Conservation (phyloP, 2,888 invertebrate genomes). For the Graphium colonna region DNA sequence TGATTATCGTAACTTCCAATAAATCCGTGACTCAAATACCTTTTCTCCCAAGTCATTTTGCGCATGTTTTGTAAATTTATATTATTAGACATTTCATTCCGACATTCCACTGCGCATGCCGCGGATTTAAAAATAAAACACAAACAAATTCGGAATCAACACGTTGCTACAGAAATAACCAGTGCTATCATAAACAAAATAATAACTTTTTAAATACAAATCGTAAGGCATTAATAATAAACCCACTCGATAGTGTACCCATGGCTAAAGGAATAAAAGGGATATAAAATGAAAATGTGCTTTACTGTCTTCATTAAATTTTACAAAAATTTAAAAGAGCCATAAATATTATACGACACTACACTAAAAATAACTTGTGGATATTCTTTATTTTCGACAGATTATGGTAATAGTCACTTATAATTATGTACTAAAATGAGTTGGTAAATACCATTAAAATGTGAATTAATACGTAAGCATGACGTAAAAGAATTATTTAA, state of each 20-base stretch:
- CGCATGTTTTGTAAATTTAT: slow-evolving; percentile 11
- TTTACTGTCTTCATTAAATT: background rate
- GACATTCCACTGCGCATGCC: slow-evolving; percentile 17
- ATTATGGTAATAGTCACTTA: no score
- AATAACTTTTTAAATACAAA: slow-evolving; percentile 21
- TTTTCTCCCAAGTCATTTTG: slow-evolving; percentile 1
- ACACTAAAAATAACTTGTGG: no score
- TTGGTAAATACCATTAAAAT: no score
- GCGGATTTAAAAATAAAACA: slow-evolving; percentile 17
- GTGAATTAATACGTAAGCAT: no score
- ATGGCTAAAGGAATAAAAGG: background rate
- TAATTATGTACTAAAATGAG: no score
- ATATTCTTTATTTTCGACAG: no score
- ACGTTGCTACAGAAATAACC: slow-evolving; percentile 17
- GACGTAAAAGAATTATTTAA: no score
- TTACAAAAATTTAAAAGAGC: no score
- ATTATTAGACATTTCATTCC: slow-evolving; percentile 1
- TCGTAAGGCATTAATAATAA: slow-evolving; percentile 19
- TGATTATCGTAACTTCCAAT: background rate
- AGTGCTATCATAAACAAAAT: slow-evolving; percentile 14
- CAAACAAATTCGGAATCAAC: slow-evolving; percentile 15
- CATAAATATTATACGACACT: no score
- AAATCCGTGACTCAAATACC: background rate
- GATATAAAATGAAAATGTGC: background rate
- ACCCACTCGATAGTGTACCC: slow-evolving; percentile 17